Base-by-base conservation (phyloP, 2,888 invertebrate species). In the Protophormia terraenovae region DNA sequence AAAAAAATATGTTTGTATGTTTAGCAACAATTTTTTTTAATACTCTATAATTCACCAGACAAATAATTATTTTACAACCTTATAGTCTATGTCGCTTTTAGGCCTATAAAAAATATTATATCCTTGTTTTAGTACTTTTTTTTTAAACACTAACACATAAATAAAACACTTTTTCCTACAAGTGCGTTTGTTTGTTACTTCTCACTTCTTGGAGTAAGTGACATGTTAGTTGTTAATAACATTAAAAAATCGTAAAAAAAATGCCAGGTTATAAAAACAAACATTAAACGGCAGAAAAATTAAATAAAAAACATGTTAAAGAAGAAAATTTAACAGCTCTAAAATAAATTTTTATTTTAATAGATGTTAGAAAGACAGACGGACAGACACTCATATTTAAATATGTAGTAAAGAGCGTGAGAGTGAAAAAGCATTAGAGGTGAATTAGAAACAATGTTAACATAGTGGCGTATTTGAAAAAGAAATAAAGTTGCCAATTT, bases 221-320 rank as follows among this genome's bases (percentile, higher is more conserved):
- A 76, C 76, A 83, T 72, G 72, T 77, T 72, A 72, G 66, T 60
- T 77, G 67, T 72, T 60, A 73, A 73, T 78, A 83, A 73, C 60
- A 73, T 78, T 72, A 73, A 77, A 72, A 22, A 47, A 50, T 77
- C 71, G 66, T 72, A 72, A 83, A 83, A 62, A 27, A 50, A n/a
- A n/a, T n/a, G 29, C 19, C 67, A 58, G 53, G 76, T 76, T 53
- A 67, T 77, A 58, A 67, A 67, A 38, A 41, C 8, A 45, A 50
- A 14, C 45, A 32, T 45, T 38, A 50, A n/a, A 60, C 29, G 24
- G 16, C 47, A 22, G 8, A 22, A 47, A 53, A 24, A 27, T 53
- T 35, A 24, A 22, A 22, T 32, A 29, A 24, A 24, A 60, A 75
- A 41, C n/a, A 58, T 3, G 14, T 16, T 16, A 22, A 12, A 6